These are phyloP conservation scores for Acrocephalus scirpaceus DNA, from an alignment of 2,797 vertebrate genomes.

Conservation along the genomic window DNA sequence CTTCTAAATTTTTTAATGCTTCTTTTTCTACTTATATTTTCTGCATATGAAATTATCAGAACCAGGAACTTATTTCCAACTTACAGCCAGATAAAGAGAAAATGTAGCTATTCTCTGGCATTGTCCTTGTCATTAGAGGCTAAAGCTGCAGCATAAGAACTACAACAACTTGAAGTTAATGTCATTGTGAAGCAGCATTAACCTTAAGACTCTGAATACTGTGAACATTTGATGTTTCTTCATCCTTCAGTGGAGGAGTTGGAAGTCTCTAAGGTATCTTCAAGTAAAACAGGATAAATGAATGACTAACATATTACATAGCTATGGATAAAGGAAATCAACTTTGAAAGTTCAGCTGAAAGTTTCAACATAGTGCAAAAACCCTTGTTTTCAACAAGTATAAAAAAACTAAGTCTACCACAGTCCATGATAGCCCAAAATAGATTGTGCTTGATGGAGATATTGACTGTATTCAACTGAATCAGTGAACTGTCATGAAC, in stretches of 20 bases:
- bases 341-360: not conserved
- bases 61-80: not conserved
- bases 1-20: not conserved
- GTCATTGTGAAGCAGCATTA: constrained; percentile 79
- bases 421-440: constrained; percentile 77
- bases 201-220: constrained; percentile 83
- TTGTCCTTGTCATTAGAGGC: constrained; percentile 65
- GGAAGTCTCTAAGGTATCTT: constrained; percentile 64
- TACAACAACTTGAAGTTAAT: constrained; percentile 80
- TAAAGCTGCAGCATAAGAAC: constrained; percentile 79
- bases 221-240: constrained; percentile 82
- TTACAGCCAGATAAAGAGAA: not conserved
- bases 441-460: constrained; percentile 84
- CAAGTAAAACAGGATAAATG: not conserved
- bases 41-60: not conserved
- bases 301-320: not conserved
- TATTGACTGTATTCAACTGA: constrained; percentile 84
- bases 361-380: not conserved
- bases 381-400: constrained; percentile 78
- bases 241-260: constrained; percentile 81
- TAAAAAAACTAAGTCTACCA: constrained; percentile 78
- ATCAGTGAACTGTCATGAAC: constrained; percentile 83
- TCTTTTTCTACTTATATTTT: not conserved
- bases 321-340: not conserved
- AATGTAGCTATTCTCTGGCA: not conserved